These are phyloP conservation scores for Syrmaticus mikado DNA, from an alignment of 2,113 vertebrate genomes.

Conservation along the genomic window DNA sequence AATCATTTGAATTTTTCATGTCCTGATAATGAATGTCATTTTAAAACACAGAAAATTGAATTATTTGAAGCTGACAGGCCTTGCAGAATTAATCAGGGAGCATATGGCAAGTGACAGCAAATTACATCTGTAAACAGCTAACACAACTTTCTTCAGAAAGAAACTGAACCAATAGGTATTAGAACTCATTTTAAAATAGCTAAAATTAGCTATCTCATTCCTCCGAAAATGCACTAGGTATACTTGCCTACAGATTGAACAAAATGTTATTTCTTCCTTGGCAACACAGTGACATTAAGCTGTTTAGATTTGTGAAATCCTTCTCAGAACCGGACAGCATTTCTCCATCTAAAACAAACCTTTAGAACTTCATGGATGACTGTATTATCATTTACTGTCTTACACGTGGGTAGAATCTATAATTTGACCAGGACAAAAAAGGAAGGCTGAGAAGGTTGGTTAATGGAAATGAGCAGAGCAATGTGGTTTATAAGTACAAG, in stretches of 20 bases:
- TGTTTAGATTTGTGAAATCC: not conserved
- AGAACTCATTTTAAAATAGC: not conserved
- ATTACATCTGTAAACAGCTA: constrained; percentile 73
- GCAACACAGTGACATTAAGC: not conserved
- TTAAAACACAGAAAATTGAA: constrained; percentile 77
- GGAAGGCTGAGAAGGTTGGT: not conserved
- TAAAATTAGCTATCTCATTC: not conserved
- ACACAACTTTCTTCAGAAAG: constrained; percentile 69
- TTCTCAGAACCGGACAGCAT: not conserved
- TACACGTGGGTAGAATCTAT: not conserved
- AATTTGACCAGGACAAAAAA: not conserved
- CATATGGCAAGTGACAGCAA: constrained; percentile 80
- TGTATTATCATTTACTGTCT: not conserved
- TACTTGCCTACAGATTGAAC: not conserved
- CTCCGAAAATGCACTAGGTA: not conserved
- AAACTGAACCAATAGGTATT: constrained; percentile 28
- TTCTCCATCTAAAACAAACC: not conserved
- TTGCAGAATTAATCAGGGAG: constrained; percentile 77
- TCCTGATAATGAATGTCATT: constrained; percentile 75
- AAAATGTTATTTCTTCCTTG: not conserved
- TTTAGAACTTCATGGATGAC: not conserved
- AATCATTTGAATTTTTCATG: constrained; percentile 74
- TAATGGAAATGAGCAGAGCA: not conserved
- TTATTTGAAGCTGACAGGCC: constrained; percentile 71
- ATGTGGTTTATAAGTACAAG: not conserved